Evolutionary conservation across 2,888 invertebrate species (phyloP), one percentile per base, ranked within the genome.

Genomic region (Baccha elongata): DNA sequence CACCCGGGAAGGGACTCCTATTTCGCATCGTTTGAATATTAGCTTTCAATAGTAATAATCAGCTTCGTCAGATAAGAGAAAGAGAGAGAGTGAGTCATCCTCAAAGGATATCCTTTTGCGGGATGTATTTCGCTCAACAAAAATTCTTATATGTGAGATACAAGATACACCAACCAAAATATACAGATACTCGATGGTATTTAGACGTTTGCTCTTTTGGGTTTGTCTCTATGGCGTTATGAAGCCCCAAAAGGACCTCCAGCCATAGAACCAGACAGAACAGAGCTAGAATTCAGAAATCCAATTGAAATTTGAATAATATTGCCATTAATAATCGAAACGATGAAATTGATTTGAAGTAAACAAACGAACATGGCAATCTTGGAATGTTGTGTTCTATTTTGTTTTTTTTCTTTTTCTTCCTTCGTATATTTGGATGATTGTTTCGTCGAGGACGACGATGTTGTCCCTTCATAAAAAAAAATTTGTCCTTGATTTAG

Each of bases 281-380:
- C 3, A 3, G 26, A 17, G 10, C 50, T 71, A 40, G 71, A 76
- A 67, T 71, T 71, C 55, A 68, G 50, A 72, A 78, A 78, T 81
- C 53, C 71, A 71, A 81, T 76, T 81, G 60, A 71, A 72, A 81
- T 83, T 78, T 78, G 72, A 83, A 83, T 83, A 83, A 83, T 73
- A 73, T 83, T 83, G 72, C 60, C 83, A 83, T 78, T 83, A 83
- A 83, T 83, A 83, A 83, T 83, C 78, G 67, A 83, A 78, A 72
- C 68, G 83, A 55, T 78, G 78, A 78, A 76, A 75, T 76, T 76
- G 76, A 72, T 71, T 81, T 78, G 62, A 68, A 68, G 83, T 78
- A 78, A 83, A 83, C 83, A 76, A 78, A 53, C 74, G 58, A 80
- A 65, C 50, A 74, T 44, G 80, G 80, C 69, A 74, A 64, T 80